Evolutionary conservation across 2,113 vertebrate genomes (phyloP).

Genomic region (Gila orcuttii): DNA sequence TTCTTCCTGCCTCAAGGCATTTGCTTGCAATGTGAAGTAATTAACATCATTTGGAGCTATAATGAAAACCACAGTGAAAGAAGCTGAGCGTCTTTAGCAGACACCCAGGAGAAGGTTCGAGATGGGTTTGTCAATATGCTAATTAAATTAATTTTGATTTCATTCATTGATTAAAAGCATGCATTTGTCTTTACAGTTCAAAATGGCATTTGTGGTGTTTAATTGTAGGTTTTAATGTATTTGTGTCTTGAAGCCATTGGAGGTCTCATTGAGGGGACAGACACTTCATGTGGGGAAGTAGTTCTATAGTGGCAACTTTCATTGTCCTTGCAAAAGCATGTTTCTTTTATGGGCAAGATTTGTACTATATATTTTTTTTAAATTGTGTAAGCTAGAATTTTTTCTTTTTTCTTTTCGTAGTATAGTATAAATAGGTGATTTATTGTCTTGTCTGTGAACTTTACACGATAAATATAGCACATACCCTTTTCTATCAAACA

Average conservation of each 20-base stretch:
- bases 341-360: not conserved
- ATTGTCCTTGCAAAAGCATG: not conserved
- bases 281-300: not conserved
- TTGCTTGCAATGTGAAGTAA: conserved; percentile 39
- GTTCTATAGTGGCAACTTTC: not conserved
- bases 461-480: not conserved
- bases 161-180: not conserved
- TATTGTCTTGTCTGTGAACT: not conserved
- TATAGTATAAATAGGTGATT: conserved; percentile 14
- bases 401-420: no score
- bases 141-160: not conserved
- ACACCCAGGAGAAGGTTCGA: not conserved
- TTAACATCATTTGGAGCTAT: conserved; percentile 2
- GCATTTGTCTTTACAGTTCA: not conserved
- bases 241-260: not conserved
- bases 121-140: not conserved
- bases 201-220: not conserved
- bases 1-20: conserved; percentile 39
- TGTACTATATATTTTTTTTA: not conserved
- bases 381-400: not conserved
- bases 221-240: not conserved
- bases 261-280: not conserved
- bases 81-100: not conserved
- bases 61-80: conserved; percentile 18
- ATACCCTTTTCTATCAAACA: conserved; percentile 9